phyloP scores from a whole-genome alignment of 2,888 invertebrate genomes.

The Lutraria lutraria region DNA sequence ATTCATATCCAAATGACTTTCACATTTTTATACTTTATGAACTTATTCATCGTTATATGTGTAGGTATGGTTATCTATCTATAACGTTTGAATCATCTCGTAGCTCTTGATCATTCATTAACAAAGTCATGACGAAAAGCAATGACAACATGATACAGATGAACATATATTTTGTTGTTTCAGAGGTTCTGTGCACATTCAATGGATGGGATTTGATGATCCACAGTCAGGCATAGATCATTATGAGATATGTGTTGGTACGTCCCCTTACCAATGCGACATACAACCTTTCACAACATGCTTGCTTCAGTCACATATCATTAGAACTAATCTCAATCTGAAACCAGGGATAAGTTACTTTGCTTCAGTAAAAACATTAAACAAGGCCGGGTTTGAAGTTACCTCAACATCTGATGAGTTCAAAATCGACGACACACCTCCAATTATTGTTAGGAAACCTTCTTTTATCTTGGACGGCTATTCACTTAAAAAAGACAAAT shows the following conservation, averaged over 20 bases:
- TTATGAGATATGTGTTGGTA: slow-evolving; percentile 51
- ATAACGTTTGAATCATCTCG: neutral
- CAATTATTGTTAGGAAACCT: slow-evolving; percentile 38
- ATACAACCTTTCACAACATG: slow-evolving; percentile 43
- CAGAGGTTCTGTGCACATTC: slow-evolving; percentile 47
- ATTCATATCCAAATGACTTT: neutral
- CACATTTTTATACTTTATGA: neutral
- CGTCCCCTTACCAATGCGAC: slow-evolving; percentile 44
- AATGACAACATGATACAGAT: too few relatives aligned
- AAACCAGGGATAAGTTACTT: slow-evolving; percentile 39
- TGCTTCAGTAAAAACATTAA: slow-evolving; percentile 54
- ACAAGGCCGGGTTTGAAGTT: slow-evolving; percentile 53
- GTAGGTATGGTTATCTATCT: neutral
- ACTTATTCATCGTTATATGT: neutral
- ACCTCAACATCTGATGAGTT: slow-evolving; percentile 53
- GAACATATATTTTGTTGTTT: neutral
- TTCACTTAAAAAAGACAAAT: neutral
- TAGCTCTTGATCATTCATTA: neutral
- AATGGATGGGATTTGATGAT: slow-evolving; percentile 56
- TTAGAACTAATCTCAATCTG: slow-evolving; percentile 49
- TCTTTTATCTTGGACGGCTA: slow-evolving; percentile 1
- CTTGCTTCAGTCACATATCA: slow-evolving; percentile 42
- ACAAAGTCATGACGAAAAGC: neutral
- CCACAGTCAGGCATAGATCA: slow-evolving; percentile 56
- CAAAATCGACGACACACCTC: slow-evolving; percentile 50